Conservation (phyloP, 2,888 invertebrate species). For the Dromius quadrimaculatus region DNA sequence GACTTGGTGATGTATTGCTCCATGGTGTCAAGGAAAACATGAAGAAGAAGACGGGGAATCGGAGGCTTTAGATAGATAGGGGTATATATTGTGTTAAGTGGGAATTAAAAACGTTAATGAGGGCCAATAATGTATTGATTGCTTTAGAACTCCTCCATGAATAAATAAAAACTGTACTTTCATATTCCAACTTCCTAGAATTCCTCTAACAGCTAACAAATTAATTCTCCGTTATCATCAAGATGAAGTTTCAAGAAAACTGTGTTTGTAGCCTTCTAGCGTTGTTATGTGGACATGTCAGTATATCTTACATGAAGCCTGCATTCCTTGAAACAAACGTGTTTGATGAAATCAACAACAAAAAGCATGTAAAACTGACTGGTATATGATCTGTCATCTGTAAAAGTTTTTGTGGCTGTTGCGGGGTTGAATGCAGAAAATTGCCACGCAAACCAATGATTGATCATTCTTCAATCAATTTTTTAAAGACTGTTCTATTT, state of each 20-base stretch:
- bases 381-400: too few species aligned
- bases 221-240: slow-evolving; percentile 7
- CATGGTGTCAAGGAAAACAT: slow-evolving; percentile 12
- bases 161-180: too few species aligned
- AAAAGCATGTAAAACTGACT: too few species aligned
- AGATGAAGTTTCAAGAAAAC: not conserved
- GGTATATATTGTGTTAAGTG: too few species aligned
- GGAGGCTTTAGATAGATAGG: too few species aligned
- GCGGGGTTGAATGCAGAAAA: too few species aligned
- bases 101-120: not conserved
- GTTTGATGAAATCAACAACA: slow-evolving; percentile 2
- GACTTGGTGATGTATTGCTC: slow-evolving; percentile 45
- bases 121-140: too few species aligned
- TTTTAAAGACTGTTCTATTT: too few species aligned
- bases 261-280: not conserved
- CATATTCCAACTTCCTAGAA: slow-evolving; percentile 18
- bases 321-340: not conserved
- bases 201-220: slow-evolving; percentile 9
- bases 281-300: not conserved
- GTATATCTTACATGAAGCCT: not conserved
- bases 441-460: too few species aligned
- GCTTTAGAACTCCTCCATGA: not conserved
- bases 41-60: not conserved
- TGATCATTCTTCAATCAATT: too few species aligned
- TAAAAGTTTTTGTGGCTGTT: too few species aligned